A percentile compares a stretch with the other conserved stretches of the same genome.
Conservation (phyloP, 2,888 invertebrate genomes). For the Rhimphoctona megacephalus region DNA sequence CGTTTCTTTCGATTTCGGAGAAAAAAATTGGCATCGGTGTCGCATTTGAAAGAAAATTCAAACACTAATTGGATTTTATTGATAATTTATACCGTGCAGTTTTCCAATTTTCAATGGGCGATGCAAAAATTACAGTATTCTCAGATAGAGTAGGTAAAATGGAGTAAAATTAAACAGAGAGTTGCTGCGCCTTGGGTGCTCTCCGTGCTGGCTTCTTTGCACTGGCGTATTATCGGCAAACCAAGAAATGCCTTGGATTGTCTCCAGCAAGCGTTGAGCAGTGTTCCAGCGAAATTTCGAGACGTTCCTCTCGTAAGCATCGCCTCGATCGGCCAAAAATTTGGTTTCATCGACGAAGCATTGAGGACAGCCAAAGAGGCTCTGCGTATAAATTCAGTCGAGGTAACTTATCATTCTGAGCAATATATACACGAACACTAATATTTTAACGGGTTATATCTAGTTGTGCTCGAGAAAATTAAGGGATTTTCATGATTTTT, state of each 20-base stretch:
- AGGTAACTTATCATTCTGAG: constrained; percentile 85
- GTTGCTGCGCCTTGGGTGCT: constrained; percentile 91
- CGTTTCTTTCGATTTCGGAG: neutral
- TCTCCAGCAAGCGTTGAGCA: constrained; percentile 87
- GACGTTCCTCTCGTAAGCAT: constrained; percentile 90
- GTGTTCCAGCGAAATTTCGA: constrained; percentile 87
- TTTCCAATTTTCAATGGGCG: neutral
- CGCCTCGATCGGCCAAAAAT: constrained; percentile 89
- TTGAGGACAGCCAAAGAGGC: constrained; percentile 88
- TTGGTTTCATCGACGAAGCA: constrained; percentile 89
- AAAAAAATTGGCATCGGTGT: neutral
- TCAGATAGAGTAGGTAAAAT: neutral
- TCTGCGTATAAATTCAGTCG: constrained; percentile 87
- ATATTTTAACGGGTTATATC: no score
- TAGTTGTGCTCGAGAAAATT: no score
- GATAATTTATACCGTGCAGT: neutral
- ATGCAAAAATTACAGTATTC: neutral
- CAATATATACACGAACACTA: neutral
- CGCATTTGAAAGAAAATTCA: neutral
- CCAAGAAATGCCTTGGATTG: constrained; percentile 90
- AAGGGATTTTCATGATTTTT: no score
- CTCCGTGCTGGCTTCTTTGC: constrained; percentile 90
- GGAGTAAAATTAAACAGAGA: constrained; percentile 85
- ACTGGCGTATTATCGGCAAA: constrained; percentile 92
- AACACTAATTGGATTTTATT: neutral